These are phyloP conservation scores for Mellivora capensis DNA, from an alignment of 2,113 vertebrate species.

Conservation along the genomic window DNA sequence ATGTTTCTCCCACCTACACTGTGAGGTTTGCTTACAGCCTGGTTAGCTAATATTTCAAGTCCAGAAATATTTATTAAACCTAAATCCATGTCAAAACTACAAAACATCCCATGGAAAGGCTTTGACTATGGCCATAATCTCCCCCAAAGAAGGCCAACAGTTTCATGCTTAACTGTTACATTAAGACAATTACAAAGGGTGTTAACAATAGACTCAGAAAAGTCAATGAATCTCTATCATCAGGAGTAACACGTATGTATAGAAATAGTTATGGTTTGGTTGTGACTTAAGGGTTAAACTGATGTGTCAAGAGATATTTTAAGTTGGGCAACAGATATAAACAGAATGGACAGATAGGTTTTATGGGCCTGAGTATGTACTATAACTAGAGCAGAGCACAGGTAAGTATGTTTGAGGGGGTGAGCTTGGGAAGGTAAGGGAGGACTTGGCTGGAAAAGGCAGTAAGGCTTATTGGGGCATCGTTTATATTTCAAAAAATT, in stretches of 20 bases:
- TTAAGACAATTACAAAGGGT: not conserved
- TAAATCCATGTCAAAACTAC: not conserved
- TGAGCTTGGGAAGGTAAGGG: fast-evolving
- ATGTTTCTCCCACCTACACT: not conserved
- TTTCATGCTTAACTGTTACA: not conserved
- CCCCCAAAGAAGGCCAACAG: not conserved
- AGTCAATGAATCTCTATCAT: not conserved
- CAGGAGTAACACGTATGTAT: not conserved
- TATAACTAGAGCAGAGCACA: not conserved
- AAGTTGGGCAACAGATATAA: not conserved
- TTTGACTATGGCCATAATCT: not conserved
- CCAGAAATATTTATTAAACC: not conserved
- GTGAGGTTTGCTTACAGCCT: not conserved
- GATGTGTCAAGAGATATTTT: not conserved
- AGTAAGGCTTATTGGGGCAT: not conserved
- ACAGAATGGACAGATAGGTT: not conserved
- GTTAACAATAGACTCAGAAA: not conserved
- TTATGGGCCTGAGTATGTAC: not conserved
- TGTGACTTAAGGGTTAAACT: not conserved
- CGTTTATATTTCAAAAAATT: not conserved
- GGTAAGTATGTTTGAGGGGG: fast-evolving
- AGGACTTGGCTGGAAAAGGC: not conserved
- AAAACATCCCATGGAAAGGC: not conserved
- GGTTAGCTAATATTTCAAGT: slow-evolving; percentile 1
- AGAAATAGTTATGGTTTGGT: not conserved